Evolutionary conservation across 1,140 invertebrate genomes (phyloP), one percentile per base, ranked within the genome.

Genomic region (Drosophila sechellia): DNA sequence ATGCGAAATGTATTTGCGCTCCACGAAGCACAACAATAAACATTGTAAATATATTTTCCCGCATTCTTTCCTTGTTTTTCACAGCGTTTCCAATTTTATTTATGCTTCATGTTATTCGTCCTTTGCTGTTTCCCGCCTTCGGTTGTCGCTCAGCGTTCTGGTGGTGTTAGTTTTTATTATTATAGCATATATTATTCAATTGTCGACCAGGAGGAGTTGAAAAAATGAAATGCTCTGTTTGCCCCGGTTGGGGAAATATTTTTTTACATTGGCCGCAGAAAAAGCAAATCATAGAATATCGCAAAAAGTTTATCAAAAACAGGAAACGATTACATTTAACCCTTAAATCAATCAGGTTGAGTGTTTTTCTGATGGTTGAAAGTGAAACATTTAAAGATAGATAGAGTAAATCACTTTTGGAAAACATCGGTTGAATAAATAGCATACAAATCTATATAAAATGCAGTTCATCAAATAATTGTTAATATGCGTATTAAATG

Each of bases 1-100:
- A 87, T 87, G 74, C 54, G 72, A 90, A 89, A 90, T 90, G 84
- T 89, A 84, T 87, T 87, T 87, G 84, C 64, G 84, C 84, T 87
- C 85, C 59, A 54, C 69, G 77, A 84, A 87, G 84, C 84, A 87
- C 84, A 87, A 87, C 85, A 87, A 87, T 87, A 87, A 87, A 87
- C 84, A 87, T 84, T 87, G 84, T 84, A 84, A 79, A 89, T 89
- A 84, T 74, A 74, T 81, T 65, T 77, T 72, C 71, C 59, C 52
- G 45, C 52, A 48, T 48, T 79, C 49, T 31, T 54, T 58, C 35
- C 22, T 34, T 25, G 20, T 46, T 55, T 54, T 73, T 58, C 25
- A 3, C 31, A 40, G 48, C 34, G 15, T n/a, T 35, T 52, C 27
- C 42, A 20, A 40, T 73, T 68, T 60, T 75, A 61, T 75, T 58